These are phyloP conservation scores for Drosophila peninsularis DNA, from an alignment of 2,888 invertebrate species.

Conservation along the genomic window DNA sequence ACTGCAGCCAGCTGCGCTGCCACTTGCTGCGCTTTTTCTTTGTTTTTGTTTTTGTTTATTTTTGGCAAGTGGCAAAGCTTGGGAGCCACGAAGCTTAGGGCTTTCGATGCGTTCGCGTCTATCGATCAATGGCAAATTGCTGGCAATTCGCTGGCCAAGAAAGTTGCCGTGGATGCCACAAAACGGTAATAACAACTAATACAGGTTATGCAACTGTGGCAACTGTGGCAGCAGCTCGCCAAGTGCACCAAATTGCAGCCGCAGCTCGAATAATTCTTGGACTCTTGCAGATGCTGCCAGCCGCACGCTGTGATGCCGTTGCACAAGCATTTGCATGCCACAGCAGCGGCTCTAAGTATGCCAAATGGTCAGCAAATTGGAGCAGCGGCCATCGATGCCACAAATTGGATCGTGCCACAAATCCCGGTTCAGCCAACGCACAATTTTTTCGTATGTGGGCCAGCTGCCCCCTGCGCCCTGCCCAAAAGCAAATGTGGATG, in stretches of 20 bases:
- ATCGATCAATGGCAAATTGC: conserved; percentile 60
- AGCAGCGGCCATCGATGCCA: conserved; percentile 43
- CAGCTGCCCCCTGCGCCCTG: conserved; percentile 36
- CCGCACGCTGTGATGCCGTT: conserved; percentile 44
- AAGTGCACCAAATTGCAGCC: conserved; percentile 57
- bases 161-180: conserved; percentile 53
- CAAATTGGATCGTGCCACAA: conserved; percentile 29
- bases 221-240: conserved; percentile 19
- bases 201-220: conserved; percentile 69
- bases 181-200: conserved; percentile 78
- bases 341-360: conserved; percentile 59
- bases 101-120: conserved; percentile 44
- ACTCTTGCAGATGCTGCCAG: conserved; percentile 19
- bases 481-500: conserved; percentile 36
- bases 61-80: conserved; percentile 72
- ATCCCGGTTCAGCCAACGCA: conserved; percentile 55
- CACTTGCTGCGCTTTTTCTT: conserved; percentile 55
- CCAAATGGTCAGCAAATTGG: conserved; percentile 77
- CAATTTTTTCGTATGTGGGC: conserved; percentile 54
- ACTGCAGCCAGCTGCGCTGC: conserved; percentile 31
- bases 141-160: conserved; percentile 52
- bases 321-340: conserved; percentile 72
- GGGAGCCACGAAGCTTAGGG: conserved; percentile 37
- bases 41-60: conserved; percentile 72
- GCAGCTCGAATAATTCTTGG: conserved; percentile 49